These are phyloP conservation scores for Teleogryllus occipitalis DNA, from an alignment of 1,140 invertebrate genomes.

Conservation along the genomic window DNA sequence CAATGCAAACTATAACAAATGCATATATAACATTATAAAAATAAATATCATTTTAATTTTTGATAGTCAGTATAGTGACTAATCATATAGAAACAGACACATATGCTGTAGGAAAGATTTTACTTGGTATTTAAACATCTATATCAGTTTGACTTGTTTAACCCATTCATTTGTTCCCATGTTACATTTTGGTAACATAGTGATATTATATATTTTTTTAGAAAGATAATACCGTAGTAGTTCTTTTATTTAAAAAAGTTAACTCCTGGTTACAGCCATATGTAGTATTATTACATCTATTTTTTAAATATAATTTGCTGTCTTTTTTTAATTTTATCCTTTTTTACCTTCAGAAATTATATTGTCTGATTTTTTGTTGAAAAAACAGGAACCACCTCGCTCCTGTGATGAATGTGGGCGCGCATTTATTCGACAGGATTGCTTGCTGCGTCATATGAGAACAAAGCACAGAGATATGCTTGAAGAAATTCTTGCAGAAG, in stretches of 20 bases:
- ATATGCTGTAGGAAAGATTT: background rate
- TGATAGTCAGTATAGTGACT: background rate
- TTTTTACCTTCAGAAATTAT: background rate
- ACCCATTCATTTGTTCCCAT: no score
- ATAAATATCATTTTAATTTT: background rate
- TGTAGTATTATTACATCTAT: background rate
- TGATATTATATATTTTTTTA: background rate
- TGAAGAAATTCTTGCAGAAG: conserved; percentile 52
- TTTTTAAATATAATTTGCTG: background rate
- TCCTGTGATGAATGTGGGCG: conserved; percentile 54
- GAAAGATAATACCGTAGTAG: background rate
- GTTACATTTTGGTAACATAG: background rate
- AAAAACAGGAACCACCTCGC: conserved; percentile 47
- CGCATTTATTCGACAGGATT: conserved; percentile 60
- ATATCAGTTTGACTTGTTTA: no score
- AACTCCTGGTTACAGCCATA: background rate
- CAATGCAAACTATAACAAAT: no score
- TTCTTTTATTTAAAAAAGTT: background rate
- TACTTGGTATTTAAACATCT: no score
- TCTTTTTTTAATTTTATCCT: no score
- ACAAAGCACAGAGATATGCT: conserved; percentile 56
- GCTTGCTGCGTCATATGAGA: conserved; percentile 56
- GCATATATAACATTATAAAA: background rate
- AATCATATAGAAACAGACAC: background rate
- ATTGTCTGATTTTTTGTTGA: background rate